Percentiles rank a stretch among this genome's conserved stretches.
phyloP scores from a whole-genome alignment of 2,888 invertebrate genomes.

The Eutolmus rufibarbis region DNA sequence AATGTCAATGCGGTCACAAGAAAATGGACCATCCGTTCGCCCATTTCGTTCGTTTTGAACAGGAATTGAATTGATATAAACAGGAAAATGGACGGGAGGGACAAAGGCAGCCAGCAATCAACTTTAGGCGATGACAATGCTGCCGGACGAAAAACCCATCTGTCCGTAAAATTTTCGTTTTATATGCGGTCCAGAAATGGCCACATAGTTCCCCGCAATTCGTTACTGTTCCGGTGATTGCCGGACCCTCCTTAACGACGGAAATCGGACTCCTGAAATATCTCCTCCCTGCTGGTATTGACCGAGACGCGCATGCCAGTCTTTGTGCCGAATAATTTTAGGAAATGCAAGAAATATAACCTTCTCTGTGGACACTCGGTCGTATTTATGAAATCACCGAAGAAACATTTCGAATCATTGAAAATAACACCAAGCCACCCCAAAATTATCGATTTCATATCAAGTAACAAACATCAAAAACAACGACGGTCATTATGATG shows the following conservation, averaged over 20 bases:
- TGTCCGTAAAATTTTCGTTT: constrained; percentile 22
- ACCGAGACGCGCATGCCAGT: background rate
- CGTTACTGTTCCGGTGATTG: constrained; percentile 9
- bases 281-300: background rate
- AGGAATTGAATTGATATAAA: background rate
- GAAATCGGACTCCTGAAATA: background rate
- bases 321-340: background rate
- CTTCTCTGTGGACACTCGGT: background rate
- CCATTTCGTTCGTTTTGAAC: background rate
- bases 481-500: too few relatives aligned
- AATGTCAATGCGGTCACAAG: background rate
- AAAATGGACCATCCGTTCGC: background rate
- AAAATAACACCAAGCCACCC: background rate
- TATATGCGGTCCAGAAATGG: constrained; percentile 10
- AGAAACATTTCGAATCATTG: background rate
- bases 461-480: background rate
- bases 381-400: background rate
- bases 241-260: background rate
- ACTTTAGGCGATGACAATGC: constrained; percentile 9
- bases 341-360: background rate
- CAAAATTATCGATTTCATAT: background rate
- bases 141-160: background rate
- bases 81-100: background rate
- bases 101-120: background rate
- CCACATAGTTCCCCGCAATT: background rate